Conservation (phyloP, 2,888 invertebrate genomes). For the Drosophila seclusa region DNA sequence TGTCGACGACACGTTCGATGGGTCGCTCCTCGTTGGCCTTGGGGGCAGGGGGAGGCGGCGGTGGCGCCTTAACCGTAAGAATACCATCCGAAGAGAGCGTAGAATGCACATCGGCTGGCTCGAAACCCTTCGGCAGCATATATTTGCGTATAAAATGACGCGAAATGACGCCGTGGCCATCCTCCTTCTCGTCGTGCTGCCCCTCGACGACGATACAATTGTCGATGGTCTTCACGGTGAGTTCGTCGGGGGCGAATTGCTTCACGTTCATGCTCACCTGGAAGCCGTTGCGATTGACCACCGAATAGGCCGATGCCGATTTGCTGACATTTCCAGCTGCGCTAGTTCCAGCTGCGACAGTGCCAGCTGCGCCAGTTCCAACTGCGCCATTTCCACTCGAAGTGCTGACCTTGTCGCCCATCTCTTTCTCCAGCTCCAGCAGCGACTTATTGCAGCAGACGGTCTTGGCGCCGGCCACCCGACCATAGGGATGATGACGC, state of each 20-base stretch:
- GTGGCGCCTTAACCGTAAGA: slow-evolving; percentile 89
- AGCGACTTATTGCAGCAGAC: slow-evolving; percentile 72
- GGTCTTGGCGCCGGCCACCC: slow-evolving; percentile 74
- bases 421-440: slow-evolving; percentile 66
- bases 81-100: slow-evolving; percentile 91
- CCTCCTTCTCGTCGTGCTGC: slow-evolving; percentile 91
- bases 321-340: slow-evolving; percentile 24
- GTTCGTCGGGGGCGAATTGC: slow-evolving; percentile 91
- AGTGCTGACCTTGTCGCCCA: slow-evolving; percentile 58
- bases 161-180: slow-evolving; percentile 91
- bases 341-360: slow-evolving; percentile 5
- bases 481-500: slow-evolving; percentile 70
- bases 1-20: slow-evolving; percentile 86
- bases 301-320: slow-evolving; percentile 59
- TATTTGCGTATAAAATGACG: slow-evolving; percentile 92
- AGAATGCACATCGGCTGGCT: slow-evolving; percentile 90
- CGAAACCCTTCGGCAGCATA: slow-evolving; percentile 90
- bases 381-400: slow-evolving; percentile 6
- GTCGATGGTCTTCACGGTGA: slow-evolving; percentile 91
- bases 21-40: slow-evolving; percentile 79
- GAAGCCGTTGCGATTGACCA: slow-evolving; percentile 86
- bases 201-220: slow-evolving; percentile 91
- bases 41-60: slow-evolving; percentile 52
- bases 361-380: slow-evolving; percentile 4
- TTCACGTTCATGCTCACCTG: slow-evolving; percentile 91